Evolutionary conservation across 2,797 vertebrate genomes (phyloP), one percentile per base, ranked within the genome.

Genomic region (Synanceia verrucosa): DNA sequence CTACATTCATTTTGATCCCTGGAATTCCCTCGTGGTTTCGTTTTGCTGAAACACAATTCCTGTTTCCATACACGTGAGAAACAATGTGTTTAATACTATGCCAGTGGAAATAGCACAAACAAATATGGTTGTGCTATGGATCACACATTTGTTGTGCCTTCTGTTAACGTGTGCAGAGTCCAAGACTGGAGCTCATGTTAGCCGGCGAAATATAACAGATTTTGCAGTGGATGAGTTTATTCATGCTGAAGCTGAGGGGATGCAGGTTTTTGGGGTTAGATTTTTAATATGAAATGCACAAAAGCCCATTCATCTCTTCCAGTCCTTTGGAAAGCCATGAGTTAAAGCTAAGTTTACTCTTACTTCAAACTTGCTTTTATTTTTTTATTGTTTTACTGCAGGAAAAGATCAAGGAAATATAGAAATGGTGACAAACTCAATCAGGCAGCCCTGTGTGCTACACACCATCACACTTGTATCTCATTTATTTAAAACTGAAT

Each of bases 391-490:
- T 55, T 72, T 71, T 48, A 8, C 33, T 55, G 34, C 24, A 12
- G 73, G 11, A n/a, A 72, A 76, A 68, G 52, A 47, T 72, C 36
- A 61, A 56, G 31, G 13, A 50, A 60, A 72, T n/a, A 23, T 37
- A 28, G 51, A 53, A 51, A 44, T 34, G 21, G 18, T 37, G 26
- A 44, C 21, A 66, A 76, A 59, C 31, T 23, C 29, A 29, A 19
- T 14, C 31, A 9, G 2, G 7, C 16, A 46, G 21, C 31, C 7
- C 12, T 6, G 8, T 53, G 26, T 57, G 12, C 41, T 13, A 37
- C 24, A 37, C 24, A 18, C 9, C 19, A n/a, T 55, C 33, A 21
- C 13, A 23, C 47, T 37, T 10, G 11, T 47, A 21, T 31, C 21
- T 50, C 59, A 34, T 18, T 65, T 1, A 26, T 18, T 18, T 41